These are phyloP conservation scores for Triops longicaudatus DNA, from an alignment of 1,140 invertebrate species.

Conservation along the genomic window DNA sequence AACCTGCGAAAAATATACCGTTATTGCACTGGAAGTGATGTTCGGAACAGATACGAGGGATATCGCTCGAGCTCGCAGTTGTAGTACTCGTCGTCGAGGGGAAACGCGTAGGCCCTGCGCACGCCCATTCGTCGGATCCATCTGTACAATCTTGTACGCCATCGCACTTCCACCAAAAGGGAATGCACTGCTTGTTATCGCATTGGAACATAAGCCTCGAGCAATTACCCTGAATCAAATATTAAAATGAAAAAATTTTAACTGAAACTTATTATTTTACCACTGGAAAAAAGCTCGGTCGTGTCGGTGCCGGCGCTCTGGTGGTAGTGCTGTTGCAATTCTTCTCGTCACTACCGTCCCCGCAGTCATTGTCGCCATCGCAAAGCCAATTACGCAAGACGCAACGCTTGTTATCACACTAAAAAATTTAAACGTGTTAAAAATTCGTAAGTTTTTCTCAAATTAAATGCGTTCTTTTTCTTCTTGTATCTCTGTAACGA, in stretches of 20 bases:
- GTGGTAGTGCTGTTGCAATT: conserved; percentile 47
- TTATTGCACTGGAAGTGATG: conserved; percentile 66
- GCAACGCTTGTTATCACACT: conserved; percentile 63
- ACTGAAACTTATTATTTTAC: conserved; percentile 30
- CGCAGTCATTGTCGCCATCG: conserved; percentile 64
- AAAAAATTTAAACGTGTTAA: not conserved
- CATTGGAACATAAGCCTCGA: conserved; percentile 62
- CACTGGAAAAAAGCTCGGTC: conserved; percentile 9
- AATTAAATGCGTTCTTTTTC: not conserved
- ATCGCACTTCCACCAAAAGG: conserved; percentile 70
- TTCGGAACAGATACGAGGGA: conserved; percentile 44
- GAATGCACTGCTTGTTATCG: conserved; percentile 65
- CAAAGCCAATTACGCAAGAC: conserved; percentile 75
- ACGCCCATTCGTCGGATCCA: conserved; percentile 63
- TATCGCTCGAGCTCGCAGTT: conserved; percentile 2
- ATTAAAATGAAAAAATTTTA: conserved; percentile 19
- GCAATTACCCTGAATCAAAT: conserved; percentile 47
- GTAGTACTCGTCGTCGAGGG: conserved; percentile 37
- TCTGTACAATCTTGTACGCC: conserved; percentile 69
- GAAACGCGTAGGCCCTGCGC: conserved; percentile 43
- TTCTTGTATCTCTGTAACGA: too few species aligned
- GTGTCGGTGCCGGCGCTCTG: conserved; percentile 39
- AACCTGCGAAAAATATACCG: conserved; percentile 37
- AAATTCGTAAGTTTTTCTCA: too few species aligned
- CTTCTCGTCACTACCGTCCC: conserved; percentile 65